These are phyloP conservation scores for Gambusia affinis DNA, from an alignment of 2,113 vertebrate species.

Conservation along the genomic window DNA sequence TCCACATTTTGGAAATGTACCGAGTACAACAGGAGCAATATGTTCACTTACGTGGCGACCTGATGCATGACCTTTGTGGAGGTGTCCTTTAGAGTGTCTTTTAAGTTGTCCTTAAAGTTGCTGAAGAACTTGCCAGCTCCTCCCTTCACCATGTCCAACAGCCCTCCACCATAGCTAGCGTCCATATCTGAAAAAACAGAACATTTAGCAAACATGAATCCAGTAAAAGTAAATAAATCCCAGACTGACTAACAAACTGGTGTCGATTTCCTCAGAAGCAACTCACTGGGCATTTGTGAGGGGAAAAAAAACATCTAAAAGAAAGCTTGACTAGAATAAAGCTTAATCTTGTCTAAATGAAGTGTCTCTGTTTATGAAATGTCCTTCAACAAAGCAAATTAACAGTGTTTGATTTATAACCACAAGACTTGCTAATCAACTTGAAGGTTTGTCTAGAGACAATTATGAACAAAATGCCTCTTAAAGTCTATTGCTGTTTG, in stretches of 20 bases:
- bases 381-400: too few relatives aligned
- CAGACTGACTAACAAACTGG: conserved; percentile 2
- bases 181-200: conserved; percentile 90
- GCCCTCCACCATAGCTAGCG: conserved; percentile 90
- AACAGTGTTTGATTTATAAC: too few relatives aligned
- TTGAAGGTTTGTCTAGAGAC: too few relatives aligned
- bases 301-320: neutral
- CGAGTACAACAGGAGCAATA: neutral
- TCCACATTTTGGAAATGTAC: neutral
- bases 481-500: too few relatives aligned
- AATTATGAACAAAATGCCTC: too few relatives aligned
- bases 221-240: neutral
- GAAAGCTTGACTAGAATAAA: too few relatives aligned
- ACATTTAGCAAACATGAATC: conserved; percentile 64
- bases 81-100: conserved; percentile 97
- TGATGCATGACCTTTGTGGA: conserved; percentile 98
- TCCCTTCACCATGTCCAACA: conserved; percentile 98
- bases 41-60: conserved; percentile 89
- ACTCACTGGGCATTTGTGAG: neutral
- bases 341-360: too few relatives aligned
- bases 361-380: too few relatives aligned
- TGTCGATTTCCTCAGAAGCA: neutral
- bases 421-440: too few relatives aligned
- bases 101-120: conserved; percentile 98
- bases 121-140: conserved; percentile 98